Conservation (phyloP, 2,888 invertebrate genomes). For the Sipha maydis region DNA sequence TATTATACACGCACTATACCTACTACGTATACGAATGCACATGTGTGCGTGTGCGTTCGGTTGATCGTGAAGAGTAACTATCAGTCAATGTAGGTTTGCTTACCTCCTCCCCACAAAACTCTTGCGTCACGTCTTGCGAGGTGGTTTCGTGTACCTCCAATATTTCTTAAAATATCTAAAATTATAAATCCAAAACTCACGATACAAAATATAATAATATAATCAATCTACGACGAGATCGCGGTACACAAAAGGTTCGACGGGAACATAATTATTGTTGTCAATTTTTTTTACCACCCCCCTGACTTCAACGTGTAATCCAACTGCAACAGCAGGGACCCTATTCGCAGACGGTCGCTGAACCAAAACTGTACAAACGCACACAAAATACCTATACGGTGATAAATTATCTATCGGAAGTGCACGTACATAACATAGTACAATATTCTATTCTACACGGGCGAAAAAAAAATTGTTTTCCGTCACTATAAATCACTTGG, state of each 20-base stretch:
- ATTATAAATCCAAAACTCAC: not conserved
- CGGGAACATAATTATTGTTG: constrained; percentile 4
- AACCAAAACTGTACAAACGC: constrained; percentile 8
- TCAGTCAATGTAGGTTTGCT: constrained; percentile 18
- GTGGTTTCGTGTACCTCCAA: not conserved
- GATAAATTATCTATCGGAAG: constrained; percentile 54
- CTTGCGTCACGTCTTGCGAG: not conserved
- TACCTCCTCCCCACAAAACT: not conserved
- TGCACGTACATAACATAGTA: not conserved
- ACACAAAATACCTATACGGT: not conserved
- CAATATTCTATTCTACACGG: not conserved
- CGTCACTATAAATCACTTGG: constrained; percentile 46
- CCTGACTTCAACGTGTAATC: not conserved
- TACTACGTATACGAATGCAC: not conserved
- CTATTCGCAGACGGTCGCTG: not conserved
- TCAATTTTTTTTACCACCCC: not conserved
- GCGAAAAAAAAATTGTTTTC: constrained; percentile 23
- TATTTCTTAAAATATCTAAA: not conserved
- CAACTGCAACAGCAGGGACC: constrained; percentile 1
- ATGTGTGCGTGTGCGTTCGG: not conserved
- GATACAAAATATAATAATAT: not conserved
- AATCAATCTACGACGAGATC: not conserved
- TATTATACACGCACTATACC: too few relatives aligned
- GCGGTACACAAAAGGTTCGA: constrained; percentile 7
- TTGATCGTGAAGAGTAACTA: constrained; percentile 17